These are phyloP conservation scores for Sclerurus mexicanus DNA, from an alignment of 2,113 vertebrate species.

Conservation along the genomic window DNA sequence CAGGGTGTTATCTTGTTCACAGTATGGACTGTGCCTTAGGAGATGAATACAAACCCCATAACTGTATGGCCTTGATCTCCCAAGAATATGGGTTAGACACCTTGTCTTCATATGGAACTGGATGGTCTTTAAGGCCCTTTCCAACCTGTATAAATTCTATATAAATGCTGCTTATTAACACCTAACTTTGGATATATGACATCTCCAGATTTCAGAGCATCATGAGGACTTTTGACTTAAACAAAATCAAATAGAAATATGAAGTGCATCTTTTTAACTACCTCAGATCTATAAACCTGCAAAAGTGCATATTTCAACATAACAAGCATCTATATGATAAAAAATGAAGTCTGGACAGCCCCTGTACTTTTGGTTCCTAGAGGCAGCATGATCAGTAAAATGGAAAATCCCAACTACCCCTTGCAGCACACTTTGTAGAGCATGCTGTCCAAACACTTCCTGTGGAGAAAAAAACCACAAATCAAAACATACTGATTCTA, in stretches of 20 bases:
- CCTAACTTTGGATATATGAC: not conserved
- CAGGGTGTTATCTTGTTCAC: not conserved
- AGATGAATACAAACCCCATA: not conserved
- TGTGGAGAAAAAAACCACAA: accelerated
- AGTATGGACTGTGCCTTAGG: not conserved
- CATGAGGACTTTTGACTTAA: not conserved
- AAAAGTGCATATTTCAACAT: not conserved
- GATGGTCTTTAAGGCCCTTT: not conserved
- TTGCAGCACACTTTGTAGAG: not conserved
- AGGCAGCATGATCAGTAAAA: not conserved
- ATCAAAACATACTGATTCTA: not conserved
- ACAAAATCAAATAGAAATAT: not conserved
- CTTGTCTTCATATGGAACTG: not conserved
- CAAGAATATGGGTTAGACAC: not conserved
- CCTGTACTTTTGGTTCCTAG: not conserved
- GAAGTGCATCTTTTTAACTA: not conserved
- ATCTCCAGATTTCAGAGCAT: not conserved
- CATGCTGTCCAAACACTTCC: not conserved
- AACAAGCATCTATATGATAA: not conserved
- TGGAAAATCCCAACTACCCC: not conserved
- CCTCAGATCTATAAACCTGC: not conserved
- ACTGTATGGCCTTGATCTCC: not conserved
- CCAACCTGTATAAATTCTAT: not conserved
- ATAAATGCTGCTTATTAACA: not conserved
- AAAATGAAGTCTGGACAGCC: not conserved